These are phyloP conservation scores for Puntigrus tetrazona DNA, from an alignment of 2,113 vertebrate genomes.

Conservation along the genomic window DNA sequence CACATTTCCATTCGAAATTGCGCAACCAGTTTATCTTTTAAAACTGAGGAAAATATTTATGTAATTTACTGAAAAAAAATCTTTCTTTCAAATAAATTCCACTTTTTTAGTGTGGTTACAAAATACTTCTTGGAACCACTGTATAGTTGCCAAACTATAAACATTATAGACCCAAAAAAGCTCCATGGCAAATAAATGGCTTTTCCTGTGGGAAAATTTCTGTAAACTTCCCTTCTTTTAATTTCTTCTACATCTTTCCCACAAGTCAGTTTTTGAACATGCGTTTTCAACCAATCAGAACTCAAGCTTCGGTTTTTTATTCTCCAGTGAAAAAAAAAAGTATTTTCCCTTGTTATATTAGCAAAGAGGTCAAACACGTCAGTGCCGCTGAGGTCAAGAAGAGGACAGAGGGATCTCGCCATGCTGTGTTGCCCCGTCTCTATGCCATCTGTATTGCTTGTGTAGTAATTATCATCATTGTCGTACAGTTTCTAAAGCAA, in stretches of 20 bases:
- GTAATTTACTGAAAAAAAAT: not conserved
- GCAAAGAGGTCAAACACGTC: not conserved
- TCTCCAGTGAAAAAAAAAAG: not conserved
- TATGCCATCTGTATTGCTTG: not conserved
- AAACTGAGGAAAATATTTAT: not conserved
- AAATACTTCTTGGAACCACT: not conserved
- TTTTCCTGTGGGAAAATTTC: constrained; percentile 1
- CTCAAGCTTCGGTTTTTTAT: not conserved
- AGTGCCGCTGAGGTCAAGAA: not conserved
- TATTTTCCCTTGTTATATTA: not conserved
- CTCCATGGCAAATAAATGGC: not conserved
- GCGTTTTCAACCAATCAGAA: not conserved
- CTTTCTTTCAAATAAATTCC: no score
- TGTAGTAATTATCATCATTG: not conserved
- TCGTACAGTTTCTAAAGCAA: not conserved
- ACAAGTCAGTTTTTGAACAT: not conserved
- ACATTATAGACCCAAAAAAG: not conserved
- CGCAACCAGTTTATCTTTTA: not conserved
- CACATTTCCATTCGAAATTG: no score
- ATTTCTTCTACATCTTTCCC: not conserved
- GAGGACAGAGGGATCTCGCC: not conserved
- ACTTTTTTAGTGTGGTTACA: not conserved
- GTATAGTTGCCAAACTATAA: not conserved
- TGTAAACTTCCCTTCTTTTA: not conserved
- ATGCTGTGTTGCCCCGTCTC: not conserved